Evolutionary conservation across 2,888 invertebrate genomes (phyloP).

Genomic region (Caenorhabditis plicata): DNA sequence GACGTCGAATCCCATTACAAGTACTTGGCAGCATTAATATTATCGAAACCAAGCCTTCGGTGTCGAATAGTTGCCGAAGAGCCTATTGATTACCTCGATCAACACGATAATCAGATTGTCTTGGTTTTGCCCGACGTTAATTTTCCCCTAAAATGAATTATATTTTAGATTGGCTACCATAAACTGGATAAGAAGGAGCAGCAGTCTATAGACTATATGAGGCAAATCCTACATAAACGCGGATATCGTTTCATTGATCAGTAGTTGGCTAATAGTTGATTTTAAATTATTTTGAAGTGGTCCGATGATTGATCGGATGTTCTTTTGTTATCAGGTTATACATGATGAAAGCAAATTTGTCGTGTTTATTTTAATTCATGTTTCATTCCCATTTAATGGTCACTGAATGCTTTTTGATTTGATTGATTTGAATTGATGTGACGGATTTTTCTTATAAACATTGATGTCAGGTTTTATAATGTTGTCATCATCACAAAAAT

Average conservation of each 20-base stretch:
- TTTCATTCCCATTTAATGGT: too few species aligned
- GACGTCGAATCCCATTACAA: conserved; percentile 59
- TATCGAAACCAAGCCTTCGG: conserved; percentile 49
- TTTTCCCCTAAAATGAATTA: not conserved
- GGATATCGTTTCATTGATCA: conserved; percentile 54
- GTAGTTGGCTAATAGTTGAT: too few species aligned
- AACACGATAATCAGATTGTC: conserved; percentile 37
- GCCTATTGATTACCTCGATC: conserved; percentile 52
- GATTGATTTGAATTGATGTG: too few species aligned
- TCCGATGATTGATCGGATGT: too few species aligned
- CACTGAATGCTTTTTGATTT: too few species aligned
- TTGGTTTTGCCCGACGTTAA: conserved; percentile 8
- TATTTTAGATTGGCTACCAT: conserved; percentile 21
- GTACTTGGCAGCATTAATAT: conserved; percentile 54
- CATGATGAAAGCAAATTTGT: too few species aligned
- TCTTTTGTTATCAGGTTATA: too few species aligned
- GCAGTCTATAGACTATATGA: conserved; percentile 34
- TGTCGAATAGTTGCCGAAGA: conserved; percentile 50
- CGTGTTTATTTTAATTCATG: too few species aligned
- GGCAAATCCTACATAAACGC: conserved; percentile 37
- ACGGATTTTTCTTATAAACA: too few species aligned
- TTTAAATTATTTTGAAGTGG: too few species aligned
- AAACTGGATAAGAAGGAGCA: conserved; percentile 13
- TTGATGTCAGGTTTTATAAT: too few species aligned
- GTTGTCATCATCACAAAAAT: too few species aligned